Evolutionary conservation across 2,888 invertebrate genomes (phyloP).

Genomic region (Halictus quadricinctus): DNA sequence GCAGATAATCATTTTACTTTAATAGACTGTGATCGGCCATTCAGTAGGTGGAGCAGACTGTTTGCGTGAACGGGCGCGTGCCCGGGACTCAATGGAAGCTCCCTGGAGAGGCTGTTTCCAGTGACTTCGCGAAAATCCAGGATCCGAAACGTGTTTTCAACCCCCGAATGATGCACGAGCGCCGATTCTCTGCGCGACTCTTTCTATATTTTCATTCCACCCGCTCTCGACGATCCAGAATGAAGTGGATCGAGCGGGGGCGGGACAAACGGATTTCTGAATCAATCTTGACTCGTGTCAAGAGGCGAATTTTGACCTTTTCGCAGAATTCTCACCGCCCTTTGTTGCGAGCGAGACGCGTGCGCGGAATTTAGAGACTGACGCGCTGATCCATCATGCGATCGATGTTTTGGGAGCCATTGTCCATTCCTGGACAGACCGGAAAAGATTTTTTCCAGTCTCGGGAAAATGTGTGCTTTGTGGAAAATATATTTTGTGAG

Average conservation of each 20-base stretch:
- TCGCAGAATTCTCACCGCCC: conserved; percentile 29
- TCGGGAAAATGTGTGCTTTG: background rate
- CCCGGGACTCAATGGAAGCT: conserved; percentile 54
- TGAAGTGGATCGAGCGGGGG: conserved; percentile 36
- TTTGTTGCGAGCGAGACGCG: conserved; percentile 62
- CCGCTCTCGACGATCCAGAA: conserved; percentile 4
- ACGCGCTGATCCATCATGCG: conserved; percentile 72
- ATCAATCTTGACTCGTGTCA: conserved; percentile 53
- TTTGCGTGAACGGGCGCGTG: conserved; percentile 61
- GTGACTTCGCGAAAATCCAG: conserved; percentile 57
- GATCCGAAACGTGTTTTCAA: conserved; percentile 18
- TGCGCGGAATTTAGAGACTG: conserved; percentile 37
- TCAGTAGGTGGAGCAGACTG: conserved; percentile 44
- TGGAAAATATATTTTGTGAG: background rate
- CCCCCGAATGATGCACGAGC: conserved; percentile 62
- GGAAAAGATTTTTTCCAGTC: background rate
- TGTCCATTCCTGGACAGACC: conserved; percentile 50
- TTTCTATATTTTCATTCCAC: background rate
- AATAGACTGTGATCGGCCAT: conserved; percentile 66
- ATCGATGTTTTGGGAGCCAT: conserved; percentile 73
- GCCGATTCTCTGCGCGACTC: conserved; percentile 19
- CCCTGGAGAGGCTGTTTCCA: conserved; percentile 32
- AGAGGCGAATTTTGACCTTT: conserved; percentile 38
- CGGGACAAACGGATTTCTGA: conserved; percentile 45
- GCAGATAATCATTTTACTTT: conserved; percentile 70